Percentiles rank a stretch among this genome's conserved stretches.
phyloP scores from a whole-genome alignment of 2,888 invertebrate genomes.

The Drosophila phalerata region DNA sequence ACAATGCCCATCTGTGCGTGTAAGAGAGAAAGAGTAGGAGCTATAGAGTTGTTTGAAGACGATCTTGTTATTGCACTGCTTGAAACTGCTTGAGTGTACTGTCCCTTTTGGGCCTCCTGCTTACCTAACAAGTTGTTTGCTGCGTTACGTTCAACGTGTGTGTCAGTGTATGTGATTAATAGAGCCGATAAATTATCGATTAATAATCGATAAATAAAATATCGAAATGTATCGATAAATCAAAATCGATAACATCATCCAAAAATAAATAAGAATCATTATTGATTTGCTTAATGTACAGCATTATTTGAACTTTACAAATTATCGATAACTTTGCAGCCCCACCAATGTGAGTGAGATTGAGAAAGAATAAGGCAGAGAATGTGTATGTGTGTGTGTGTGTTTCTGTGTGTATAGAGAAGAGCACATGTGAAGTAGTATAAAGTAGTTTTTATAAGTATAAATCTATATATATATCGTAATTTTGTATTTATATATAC shows the following conservation, averaged over 20 bases:
- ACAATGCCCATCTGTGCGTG: not conserved
- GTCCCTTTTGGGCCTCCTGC: constrained; percentile 7
- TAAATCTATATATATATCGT: constrained; percentile 40
- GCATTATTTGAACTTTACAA: not conserved
- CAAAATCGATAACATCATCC: no score
- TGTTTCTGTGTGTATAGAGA: constrained; percentile 40
- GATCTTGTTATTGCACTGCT: constrained; percentile 21
- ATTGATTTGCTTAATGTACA: not conserved
- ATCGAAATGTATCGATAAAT: not conserved
- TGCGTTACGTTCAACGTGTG: constrained; percentile 25
- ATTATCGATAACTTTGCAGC: constrained; percentile 15
- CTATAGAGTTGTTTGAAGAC: constrained; percentile 1
- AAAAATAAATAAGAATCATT: no score
- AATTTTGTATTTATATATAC: constrained; percentile 50
- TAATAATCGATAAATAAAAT: constrained; percentile 2
- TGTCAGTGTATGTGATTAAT: not conserved
- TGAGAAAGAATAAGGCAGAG: not conserved
- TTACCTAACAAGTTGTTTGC: not conserved
- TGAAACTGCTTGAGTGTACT: constrained; percentile 13
- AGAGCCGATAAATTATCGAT: constrained; percentile 6
- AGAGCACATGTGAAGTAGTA: constrained; percentile 60
- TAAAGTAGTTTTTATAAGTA: constrained; percentile 29
- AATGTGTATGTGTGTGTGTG: not conserved
- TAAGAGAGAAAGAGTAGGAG: constrained; percentile 18
- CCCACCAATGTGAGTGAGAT: not conserved